These are phyloP conservation scores for Bubo scandiacus DNA, from an alignment of 2,113 vertebrate genomes.

Conservation along the genomic window DNA sequence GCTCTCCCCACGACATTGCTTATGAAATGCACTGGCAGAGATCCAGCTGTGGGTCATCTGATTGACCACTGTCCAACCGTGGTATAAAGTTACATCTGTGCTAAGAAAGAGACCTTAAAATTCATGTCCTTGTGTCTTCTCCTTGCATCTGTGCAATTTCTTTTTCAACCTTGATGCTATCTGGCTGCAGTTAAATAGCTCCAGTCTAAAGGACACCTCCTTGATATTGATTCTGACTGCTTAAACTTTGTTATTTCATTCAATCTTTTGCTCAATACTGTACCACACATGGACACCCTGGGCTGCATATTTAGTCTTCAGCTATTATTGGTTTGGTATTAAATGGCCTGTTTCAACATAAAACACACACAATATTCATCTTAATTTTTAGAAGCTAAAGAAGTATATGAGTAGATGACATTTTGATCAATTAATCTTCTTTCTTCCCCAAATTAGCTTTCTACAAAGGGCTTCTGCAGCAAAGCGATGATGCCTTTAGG, in stretches of 20 bases:
- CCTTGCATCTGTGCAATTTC: not conserved
- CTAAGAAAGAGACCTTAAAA: not conserved
- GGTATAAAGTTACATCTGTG: not conserved
- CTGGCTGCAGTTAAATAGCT: conserved; percentile 47
- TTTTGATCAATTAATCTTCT: conserved; percentile 44
- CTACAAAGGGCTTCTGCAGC: not conserved
- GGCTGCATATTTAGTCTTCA: conserved; percentile 7
- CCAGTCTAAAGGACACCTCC: conserved; percentile 8
- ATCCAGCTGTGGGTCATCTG: not conserved
- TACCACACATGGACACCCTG: not conserved
- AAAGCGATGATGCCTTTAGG: not conserved
- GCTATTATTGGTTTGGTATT: not conserved
- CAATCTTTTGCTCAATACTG: not conserved
- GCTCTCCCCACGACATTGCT: not conserved
- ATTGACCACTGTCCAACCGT: not conserved
- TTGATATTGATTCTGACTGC: conserved; percentile 8
- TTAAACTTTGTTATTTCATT: conserved; percentile 40
- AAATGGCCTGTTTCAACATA: conserved; percentile 39
- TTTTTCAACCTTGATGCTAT: conserved; percentile 20
- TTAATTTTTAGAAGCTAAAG: conserved; percentile 21
- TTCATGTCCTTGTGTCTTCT: not conserved
- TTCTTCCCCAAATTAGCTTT: conserved; percentile 5
- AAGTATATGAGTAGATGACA: conserved; percentile 30
- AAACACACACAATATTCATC: conserved; percentile 49
- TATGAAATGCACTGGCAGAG: not conserved